Conservation (phyloP, 2,888 invertebrate species). For the Trachelus tabidus region DNA sequence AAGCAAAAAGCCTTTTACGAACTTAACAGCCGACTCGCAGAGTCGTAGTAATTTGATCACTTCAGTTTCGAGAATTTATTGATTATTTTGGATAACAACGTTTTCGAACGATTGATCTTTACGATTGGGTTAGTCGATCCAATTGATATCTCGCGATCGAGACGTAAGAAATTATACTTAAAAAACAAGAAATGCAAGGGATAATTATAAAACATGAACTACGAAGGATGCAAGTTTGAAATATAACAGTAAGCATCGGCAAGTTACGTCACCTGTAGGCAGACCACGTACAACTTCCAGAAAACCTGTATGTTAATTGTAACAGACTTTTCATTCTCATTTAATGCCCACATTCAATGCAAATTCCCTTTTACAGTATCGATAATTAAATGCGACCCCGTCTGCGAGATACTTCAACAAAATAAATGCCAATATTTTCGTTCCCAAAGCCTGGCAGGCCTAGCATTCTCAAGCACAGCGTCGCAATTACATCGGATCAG, state of each 20-base stretch:
- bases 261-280: too few relatives aligned
- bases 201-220: too few relatives aligned
- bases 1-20: background rate
- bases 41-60: too few relatives aligned
- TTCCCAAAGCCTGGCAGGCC: background rate
- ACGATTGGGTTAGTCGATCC: background rate
- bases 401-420: background rate
- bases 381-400: background rate
- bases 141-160: background rate
- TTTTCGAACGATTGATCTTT: background rate
- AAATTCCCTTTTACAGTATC: background rate
- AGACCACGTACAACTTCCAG: background rate
- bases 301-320: background rate
- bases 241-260: background rate
- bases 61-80: background rate
- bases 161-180: background rate
- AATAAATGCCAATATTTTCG: background rate
- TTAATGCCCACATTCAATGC: background rate
- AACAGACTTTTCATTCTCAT: background rate
- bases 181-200: background rate
- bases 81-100: background rate
- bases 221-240: background rate
- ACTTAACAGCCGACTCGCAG: background rate
- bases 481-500: conserved; percentile 64
- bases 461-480: conserved; percentile 53